Conservation (phyloP, 2,888 invertebrate genomes). For the Eilema griseolum region DNA sequence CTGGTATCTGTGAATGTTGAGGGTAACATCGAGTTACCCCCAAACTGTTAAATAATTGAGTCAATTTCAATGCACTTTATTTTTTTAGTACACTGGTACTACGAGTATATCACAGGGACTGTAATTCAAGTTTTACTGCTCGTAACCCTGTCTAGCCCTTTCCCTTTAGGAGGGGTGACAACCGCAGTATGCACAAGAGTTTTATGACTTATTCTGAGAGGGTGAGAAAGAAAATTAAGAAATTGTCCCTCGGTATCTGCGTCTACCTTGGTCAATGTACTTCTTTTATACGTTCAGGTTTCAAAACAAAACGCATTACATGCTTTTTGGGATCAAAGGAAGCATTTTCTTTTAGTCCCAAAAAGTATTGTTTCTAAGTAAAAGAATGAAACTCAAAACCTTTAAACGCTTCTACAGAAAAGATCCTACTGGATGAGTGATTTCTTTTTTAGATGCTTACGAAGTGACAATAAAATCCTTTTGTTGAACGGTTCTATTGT, state of each 20-base stretch:
- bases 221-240: constrained; percentile 27
- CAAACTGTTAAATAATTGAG: constrained; percentile 15
- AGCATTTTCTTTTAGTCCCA: not conserved
- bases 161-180: constrained; percentile 20
- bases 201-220: constrained; percentile 32
- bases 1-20: not conserved
- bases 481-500: not conserved
- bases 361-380: not conserved
- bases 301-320: not conserved
- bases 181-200: constrained; percentile 27
- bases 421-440: not conserved
- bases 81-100: constrained; percentile 21
- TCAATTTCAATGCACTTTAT: constrained; percentile 23
- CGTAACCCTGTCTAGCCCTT: constrained; percentile 20
- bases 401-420: not conserved
- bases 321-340: not conserved
- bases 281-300: not conserved
- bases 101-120: constrained; percentile 26
- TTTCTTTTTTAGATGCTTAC: not conserved
- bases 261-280: not conserved
- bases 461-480: constrained; percentile 1
- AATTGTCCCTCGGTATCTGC: constrained; percentile 8
- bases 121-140: constrained; percentile 27
- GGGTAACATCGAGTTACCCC: constrained; percentile 6
- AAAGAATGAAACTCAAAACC: not conserved